Evolutionary conservation across 2,797 vertebrate genomes (phyloP).

Genomic region (Darevskia mixta): DNA sequence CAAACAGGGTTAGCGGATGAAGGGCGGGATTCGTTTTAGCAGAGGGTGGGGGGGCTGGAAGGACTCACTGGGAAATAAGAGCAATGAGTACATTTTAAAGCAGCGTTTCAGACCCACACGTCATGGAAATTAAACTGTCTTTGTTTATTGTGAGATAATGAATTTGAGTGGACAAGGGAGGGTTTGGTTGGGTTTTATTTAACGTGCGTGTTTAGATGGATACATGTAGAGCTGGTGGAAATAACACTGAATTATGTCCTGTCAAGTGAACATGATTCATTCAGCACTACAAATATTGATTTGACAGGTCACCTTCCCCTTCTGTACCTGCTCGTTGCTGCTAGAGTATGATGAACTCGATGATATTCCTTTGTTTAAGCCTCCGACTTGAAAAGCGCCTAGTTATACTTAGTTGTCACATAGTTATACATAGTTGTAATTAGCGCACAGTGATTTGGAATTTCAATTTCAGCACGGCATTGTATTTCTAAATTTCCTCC

Average conservation of each 20-base stretch:
- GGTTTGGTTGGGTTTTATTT: slow-evolving; percentile 57
- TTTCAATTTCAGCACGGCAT: slow-evolving; percentile 58
- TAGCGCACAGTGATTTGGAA: slow-evolving; percentile 59
- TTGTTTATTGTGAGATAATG: slow-evolving; percentile 64
- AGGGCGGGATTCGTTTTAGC: slow-evolving; percentile 20
- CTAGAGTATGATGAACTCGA: slow-evolving; percentile 57
- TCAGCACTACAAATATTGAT: slow-evolving; percentile 66
- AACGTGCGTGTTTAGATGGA: slow-evolving; percentile 58
- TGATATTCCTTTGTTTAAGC: slow-evolving; percentile 66
- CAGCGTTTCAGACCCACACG: slow-evolving; percentile 38
- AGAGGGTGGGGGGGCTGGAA: neutral
- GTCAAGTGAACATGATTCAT: slow-evolving; percentile 65
- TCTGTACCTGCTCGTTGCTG: slow-evolving; percentile 65
- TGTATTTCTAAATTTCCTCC: slow-evolving; percentile 68
- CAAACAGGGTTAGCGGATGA: slow-evolving; percentile 33
- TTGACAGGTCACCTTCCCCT: slow-evolving; percentile 61
- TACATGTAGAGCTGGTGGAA: slow-evolving; percentile 62
- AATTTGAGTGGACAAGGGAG: slow-evolving; percentile 53
- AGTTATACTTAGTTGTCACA: slow-evolving; percentile 43
- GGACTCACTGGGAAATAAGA: neutral
- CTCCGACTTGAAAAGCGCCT: slow-evolving; percentile 51
- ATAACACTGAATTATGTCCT: slow-evolving; percentile 68
- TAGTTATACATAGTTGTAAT: slow-evolving; percentile 60
- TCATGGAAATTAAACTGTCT: slow-evolving; percentile 34
- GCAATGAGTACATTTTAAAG: slow-evolving; percentile 27